Evolutionary conservation across 2,888 invertebrate genomes (phyloP).

Genomic region (Cryptops parisi): DNA sequence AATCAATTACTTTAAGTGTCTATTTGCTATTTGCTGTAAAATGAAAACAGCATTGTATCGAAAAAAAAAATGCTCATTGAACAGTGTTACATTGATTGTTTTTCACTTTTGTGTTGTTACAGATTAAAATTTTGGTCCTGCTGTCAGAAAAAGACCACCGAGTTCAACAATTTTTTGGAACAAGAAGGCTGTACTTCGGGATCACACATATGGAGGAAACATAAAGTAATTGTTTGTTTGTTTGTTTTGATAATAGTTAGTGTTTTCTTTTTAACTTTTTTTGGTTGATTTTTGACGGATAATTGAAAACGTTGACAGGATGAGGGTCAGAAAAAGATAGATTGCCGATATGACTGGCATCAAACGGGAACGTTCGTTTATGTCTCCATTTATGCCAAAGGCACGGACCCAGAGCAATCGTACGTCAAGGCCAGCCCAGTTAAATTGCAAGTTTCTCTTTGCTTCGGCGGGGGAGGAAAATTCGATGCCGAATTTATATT

Average conservation of each 20-base stretch:
- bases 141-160: constrained; percentile 80
- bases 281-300: not conserved
- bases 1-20: too few species aligned
- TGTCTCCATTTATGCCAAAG: constrained; percentile 80
- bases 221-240: constrained; percentile 36
- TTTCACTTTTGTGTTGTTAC: too few species aligned
- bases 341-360: constrained; percentile 87
- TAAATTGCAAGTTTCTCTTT: constrained; percentile 52
- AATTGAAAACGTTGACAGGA: constrained; percentile 10
- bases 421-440: constrained; percentile 70
- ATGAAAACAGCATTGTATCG: too few species aligned
- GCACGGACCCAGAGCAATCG: constrained; percentile 63
- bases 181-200: constrained; percentile 82
- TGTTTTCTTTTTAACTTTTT: not conserved
- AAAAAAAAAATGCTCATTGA: too few species aligned
- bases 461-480: constrained; percentile 63
- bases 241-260: too few species aligned
- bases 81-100: too few species aligned
- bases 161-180: constrained; percentile 79
- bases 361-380: constrained; percentile 75
- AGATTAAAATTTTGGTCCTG: constrained; percentile 89
- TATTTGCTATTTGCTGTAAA: too few species aligned
- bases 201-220: constrained; percentile 65
- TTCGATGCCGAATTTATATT: constrained; percentile 66
- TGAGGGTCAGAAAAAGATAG: constrained; percentile 15